Conservation (phyloP, 2,888 invertebrate genomes). For the Hydriomena furcata region DNA sequence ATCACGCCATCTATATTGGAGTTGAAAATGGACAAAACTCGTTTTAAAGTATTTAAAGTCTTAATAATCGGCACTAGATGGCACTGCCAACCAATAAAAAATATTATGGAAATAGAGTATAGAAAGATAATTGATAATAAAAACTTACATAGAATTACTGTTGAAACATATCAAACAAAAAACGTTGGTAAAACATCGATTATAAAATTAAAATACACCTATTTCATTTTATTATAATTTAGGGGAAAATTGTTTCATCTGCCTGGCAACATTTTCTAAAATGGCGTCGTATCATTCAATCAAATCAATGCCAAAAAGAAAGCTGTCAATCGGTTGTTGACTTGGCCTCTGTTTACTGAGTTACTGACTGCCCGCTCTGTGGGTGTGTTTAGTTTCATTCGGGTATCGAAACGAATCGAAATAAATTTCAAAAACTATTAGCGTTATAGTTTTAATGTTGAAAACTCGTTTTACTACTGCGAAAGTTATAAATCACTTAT, state of each 20-base stretch:
- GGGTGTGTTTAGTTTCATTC: conserved; percentile 34
- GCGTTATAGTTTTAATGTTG: background rate
- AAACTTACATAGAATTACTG: too few relatives aligned
- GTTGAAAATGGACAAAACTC: too few relatives aligned
- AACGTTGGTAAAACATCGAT: too few relatives aligned
- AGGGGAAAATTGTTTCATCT: conserved; percentile 20
- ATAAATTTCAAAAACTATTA: too few relatives aligned
- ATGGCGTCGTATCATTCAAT: conserved; percentile 54
- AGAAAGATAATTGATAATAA: too few relatives aligned
- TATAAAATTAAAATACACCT: too few relatives aligned
- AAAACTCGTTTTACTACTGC: conserved; percentile 2
- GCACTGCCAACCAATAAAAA: too few relatives aligned
- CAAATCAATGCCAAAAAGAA: conserved; percentile 34
- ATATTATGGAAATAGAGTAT: too few relatives aligned
- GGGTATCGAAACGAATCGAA: conserved; percentile 21
- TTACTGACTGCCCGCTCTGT: background rate
- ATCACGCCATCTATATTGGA: too few relatives aligned
- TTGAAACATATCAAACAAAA: too few relatives aligned
- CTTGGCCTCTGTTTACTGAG: conserved; percentile 42
- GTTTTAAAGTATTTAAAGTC: too few relatives aligned
- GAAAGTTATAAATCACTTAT: background rate
- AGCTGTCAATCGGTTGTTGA: conserved; percentile 79
- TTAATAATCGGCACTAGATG: too few relatives aligned
- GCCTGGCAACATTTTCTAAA: conserved; percentile 41
- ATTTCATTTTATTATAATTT: background rate